Evolutionary conservation across 2,113 vertebrate genomes (phyloP), one percentile per base, ranked within the genome.

Genomic region (Semnopithecus entellus): DNA sequence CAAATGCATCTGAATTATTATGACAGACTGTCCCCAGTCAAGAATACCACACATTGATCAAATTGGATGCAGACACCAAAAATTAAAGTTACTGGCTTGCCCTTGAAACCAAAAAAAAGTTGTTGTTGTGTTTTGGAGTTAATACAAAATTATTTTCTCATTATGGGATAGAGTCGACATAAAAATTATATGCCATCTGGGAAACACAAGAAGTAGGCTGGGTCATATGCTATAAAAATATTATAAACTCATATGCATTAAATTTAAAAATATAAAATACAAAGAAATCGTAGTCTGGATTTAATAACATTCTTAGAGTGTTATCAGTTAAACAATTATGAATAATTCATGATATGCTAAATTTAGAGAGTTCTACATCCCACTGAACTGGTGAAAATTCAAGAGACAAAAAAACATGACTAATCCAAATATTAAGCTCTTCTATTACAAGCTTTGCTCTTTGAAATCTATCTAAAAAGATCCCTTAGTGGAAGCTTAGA

Each of bases 351-450:
- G 84, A 95, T 96, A 92, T 98, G 94, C 91, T 98, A 98, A 98
- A 94, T 96, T 94, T 94, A 96, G 89, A 95, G 96, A 98, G 94
- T 96, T 97, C 93, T 95, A 64, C 52, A 92, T 97, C 98, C 95
- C 94, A 98, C 79, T 94, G 83, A 97, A 9, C 43, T 92, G 95
- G 97, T 98, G 97, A 98, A 98, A 99, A 98, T 97, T 98, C 97
- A 98, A 90, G 90, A 97, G 98, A 97, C 97, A 96, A 98, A 98
- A 98, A 97, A 98, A 97, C 94, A 96, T 20, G 79, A 96, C 96
- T 98, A 98, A 98, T 98, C 97, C 96, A 98, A 99, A 99, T 98
- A 98, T 97, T 98, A 98, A 98, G 98, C 96, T 98, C 98, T 98
- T 96, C 96, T 97, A 80, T 97, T 98, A 97, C 55, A 96, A 1